Evolutionary conservation across 2,888 invertebrate genomes (phyloP), one percentile per base, ranked within the genome.

Genomic region (Embidobia sp.): DNA sequence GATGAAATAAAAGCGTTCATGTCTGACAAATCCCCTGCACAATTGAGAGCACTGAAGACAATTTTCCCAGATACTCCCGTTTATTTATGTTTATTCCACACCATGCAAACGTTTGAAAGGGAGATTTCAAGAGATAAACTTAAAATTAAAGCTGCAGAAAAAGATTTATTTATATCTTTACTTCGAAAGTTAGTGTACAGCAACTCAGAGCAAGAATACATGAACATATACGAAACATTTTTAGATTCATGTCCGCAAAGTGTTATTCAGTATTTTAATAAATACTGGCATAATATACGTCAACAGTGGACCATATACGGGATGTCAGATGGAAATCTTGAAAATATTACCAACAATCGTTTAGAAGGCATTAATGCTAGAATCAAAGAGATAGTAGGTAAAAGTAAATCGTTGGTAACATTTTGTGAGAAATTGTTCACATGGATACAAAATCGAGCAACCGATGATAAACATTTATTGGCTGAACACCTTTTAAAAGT

Each of bases 11-110:
- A 44, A 10, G 19, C 22, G 6, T 46, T 77, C 3, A 80, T 79
- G 77, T 35, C 55, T 8, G 70, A 79, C 26, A 80, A 80, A 15
- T 46, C 27, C 7, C 7, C 46, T 1, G 26, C 77, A 70, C 78
- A 78, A 42, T 18, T 74, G 13, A 31, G 16, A 0, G 67, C 61
- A 1, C 27, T 77, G 1, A 51, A 46, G 4, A 49, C 70, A 22
- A 10, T 70, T 13, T 79, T 67, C 37, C 63, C 67, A 1, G 42
- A 31, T 6, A 22, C 18, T 4, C 18, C 19, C 0, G 44, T 67
- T 1, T 51, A 51, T 10, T 26, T 79, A n/a, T 77, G 77, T 31
- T 4, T 48, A 10, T 79, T 77, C 37, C 77, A 79, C 18, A 63
- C 72, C 2, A 13, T 67, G 13, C 51, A 53, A 37, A 63, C 61